A percentile compares a stretch with the other conserved stretches of the same genome.
phyloP scores from a whole-genome alignment of 2,113 vertebrate species.

The Erinaceus europaeus region DNA sequence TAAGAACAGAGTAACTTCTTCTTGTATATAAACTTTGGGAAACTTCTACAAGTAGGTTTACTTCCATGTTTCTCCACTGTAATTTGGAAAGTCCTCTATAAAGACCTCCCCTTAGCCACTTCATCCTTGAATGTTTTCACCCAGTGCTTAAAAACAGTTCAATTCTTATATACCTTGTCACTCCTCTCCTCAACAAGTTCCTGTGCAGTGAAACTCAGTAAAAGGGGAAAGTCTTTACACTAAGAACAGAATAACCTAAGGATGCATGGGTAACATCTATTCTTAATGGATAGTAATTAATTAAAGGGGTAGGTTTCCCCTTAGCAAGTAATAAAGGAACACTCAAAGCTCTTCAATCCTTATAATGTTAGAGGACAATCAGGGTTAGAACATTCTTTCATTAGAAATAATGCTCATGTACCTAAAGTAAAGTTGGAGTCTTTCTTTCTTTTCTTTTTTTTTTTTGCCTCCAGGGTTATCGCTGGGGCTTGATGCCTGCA shows the following conservation, averaged over 20 bases:
- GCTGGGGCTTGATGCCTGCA: too few relatives aligned
- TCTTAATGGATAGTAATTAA: not conserved
- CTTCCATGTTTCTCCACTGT: not conserved
- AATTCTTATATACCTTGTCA: not conserved
- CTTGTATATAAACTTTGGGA: not conserved
- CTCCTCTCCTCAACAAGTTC: not conserved
- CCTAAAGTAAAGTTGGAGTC: not conserved
- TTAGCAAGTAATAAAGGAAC: not conserved
- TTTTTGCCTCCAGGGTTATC: too few relatives aligned
- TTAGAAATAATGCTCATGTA: not conserved
- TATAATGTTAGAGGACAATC: not conserved
- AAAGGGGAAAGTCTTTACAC: not conserved
- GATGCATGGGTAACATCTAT: not conserved
- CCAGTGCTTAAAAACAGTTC: not conserved
- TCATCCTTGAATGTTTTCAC: not conserved
- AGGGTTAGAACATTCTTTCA: not conserved
- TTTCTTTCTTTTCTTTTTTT: too few relatives aligned
- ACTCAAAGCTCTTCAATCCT: not conserved
- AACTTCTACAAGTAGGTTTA: not conserved
- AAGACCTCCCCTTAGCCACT: too few relatives aligned
- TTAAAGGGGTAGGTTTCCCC: not conserved
- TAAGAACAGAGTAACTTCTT: conserved; percentile 4
- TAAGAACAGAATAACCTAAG: not conserved
- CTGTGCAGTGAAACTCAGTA: not conserved
- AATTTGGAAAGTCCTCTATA: not conserved